Base-by-base conservation (phyloP, 92 coral and sea anemone genomes). In the Siderastrea radians region DNA sequence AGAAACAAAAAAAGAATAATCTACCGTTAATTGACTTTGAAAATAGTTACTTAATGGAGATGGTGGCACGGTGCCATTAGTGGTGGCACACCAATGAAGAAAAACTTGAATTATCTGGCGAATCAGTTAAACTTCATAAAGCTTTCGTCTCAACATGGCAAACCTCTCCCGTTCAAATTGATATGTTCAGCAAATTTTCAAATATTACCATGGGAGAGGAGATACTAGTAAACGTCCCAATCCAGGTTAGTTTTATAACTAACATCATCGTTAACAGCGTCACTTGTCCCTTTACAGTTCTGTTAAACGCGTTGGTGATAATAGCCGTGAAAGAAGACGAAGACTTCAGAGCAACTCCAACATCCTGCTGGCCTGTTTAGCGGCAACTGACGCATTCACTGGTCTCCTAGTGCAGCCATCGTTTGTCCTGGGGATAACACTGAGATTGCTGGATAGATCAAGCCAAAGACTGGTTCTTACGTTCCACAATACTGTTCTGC, bases 261-360 rank as follows among this genome's bases (percentile, higher is more conserved):
- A 51, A 51, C 6, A 68, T 68, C 53, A 43, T 53, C 54, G 5
- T 67, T 10, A 67, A 66, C 26, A 43, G 9, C 8, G 6, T 80
- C 1, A 66, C 75, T 3, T 53, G 84, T 80, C 84, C 75, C 61
- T 67, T 80, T 11, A 67, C 66, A 15, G 65, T 80, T 54, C 45
- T 67, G 43, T 53, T 80, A 6, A 80, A 80, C 65, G 72, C 50
- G 44, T 7, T 68, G 84, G 76, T 80, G 65, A 68, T 80, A 15
- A 1, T 80, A 65, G 84, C 84, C 51, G 84, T 80, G 52, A 80
- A 67, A 53, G 61, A 52, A 80, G 65, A 68, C 84, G 75, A 52
- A 53, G 84, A 68, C 84, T 80, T 2, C 84, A 68, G 17, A 66
- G 52, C 47, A 50, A 80, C 52, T 6, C 64, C 65, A 67, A 74